Percentiles rank a stretch among this genome's conserved stretches.
Conservation (phyloP, 2,888 invertebrate genomes). For the Clitarchus hookeri region DNA sequence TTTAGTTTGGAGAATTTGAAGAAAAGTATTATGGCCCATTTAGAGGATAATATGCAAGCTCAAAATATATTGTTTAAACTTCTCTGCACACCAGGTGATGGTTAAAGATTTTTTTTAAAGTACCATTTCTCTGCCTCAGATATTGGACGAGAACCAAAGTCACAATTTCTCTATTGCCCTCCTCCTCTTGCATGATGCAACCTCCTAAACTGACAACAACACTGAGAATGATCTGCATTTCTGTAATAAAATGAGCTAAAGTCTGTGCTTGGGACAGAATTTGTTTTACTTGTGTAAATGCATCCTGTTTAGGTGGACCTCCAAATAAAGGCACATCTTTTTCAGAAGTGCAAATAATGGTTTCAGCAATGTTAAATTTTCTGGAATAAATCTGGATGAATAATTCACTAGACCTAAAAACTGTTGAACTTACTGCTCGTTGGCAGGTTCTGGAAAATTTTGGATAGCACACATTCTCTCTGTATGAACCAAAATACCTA, state of each 20-base stretch:
- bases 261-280: too few relatives aligned
- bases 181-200: constrained; percentile 17
- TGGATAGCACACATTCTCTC: constrained; percentile 40
- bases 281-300: neutral
- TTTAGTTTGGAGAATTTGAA: constrained; percentile 35
- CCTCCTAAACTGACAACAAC: neutral
- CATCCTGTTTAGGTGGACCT: too few relatives aligned
- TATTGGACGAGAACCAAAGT: neutral
- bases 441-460: constrained; percentile 36
- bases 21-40: constrained; percentile 34
- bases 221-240: neutral
- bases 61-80: neutral
- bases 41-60: neutral
- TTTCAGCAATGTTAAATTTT: neutral
- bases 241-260: constrained; percentile 27
- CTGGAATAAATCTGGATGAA: constrained; percentile 20
- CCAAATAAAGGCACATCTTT: constrained; percentile 2
- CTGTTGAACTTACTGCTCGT: constrained; percentile 38
- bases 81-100: neutral
- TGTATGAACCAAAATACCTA: constrained; percentile 37
- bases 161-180: constrained; percentile 19
- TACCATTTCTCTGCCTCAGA: constrained; percentile 15
- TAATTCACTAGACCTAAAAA: constrained; percentile 16
- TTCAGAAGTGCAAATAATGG: constrained; percentile 11
- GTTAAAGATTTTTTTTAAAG: neutral